These are phyloP conservation scores for Caracal caracal DNA, from an alignment of 2,113 vertebrate species.

Conservation along the genomic window DNA sequence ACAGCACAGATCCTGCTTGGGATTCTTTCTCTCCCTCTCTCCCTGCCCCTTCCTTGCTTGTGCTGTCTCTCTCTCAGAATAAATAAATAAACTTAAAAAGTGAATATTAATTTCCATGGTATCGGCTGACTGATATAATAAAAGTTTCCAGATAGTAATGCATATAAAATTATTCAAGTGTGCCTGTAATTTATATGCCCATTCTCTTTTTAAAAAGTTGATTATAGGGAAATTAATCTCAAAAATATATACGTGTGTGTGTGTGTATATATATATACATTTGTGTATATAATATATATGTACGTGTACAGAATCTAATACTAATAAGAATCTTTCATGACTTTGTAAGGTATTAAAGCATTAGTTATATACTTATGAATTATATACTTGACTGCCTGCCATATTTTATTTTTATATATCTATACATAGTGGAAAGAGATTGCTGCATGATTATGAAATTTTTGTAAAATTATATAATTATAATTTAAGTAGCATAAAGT, in stretches of 20 bases:
- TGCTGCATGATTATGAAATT: background rate
- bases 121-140: background rate
- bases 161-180: background rate
- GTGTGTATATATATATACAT: background rate
- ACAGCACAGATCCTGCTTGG: no score
- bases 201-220: background rate
- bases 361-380: background rate
- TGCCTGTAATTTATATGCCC: background rate
- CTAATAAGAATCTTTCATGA: background rate
- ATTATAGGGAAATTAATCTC: background rate
- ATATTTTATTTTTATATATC: constrained; percentile 28
- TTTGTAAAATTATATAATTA: background rate
- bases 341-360: background rate
- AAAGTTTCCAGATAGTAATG: background rate
- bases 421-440: background rate
- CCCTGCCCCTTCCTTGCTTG: no score
- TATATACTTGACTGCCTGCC: background rate
- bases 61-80: no score
- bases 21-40: no score
- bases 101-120: background rate
- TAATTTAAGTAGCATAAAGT: background rate
- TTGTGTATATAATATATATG: background rate
- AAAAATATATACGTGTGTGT: background rate
- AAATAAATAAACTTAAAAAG: no score
- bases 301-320: background rate